Conservation (phyloP, 1,140 invertebrate species). For the Frieseomelitta varia region DNA sequence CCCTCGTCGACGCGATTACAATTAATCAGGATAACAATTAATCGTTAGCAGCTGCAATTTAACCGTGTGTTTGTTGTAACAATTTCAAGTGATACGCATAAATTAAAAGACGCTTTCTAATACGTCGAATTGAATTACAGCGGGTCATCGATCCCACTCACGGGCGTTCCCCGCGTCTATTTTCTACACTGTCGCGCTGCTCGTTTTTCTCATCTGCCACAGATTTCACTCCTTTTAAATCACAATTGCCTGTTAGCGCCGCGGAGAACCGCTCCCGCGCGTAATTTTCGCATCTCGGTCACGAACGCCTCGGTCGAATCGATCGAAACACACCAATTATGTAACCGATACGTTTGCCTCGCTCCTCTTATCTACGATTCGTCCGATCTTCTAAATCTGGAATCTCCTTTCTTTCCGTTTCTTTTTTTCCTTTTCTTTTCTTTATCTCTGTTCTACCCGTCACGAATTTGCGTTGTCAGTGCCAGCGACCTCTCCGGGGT, state of each 20-base stretch:
- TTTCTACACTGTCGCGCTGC: slow-evolving; percentile 30
- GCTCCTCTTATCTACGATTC: background rate
- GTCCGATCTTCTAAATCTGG: background rate
- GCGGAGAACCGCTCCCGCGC: background rate
- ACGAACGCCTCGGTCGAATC: background rate
- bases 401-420: background rate
- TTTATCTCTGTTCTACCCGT: background rate
- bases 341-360: background rate
- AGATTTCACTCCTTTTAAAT: slow-evolving; percentile 65
- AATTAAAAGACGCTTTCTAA: slow-evolving; percentile 65
- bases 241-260: slow-evolving; percentile 45
- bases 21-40: slow-evolving; percentile 27
- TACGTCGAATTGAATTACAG: slow-evolving; percentile 62
- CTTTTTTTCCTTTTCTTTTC: background rate
- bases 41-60: too few relatives aligned
- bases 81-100: slow-evolving; percentile 38
- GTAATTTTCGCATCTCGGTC: slow-evolving; percentile 40
- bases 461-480: background rate
- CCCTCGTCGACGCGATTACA: background rate
- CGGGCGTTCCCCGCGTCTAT: slow-evolving; percentile 53
- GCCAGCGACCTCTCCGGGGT: background rate
- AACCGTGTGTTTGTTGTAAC: background rate
- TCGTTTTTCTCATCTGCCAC: slow-evolving; percentile 55
- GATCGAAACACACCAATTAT: slow-evolving; percentile 11
- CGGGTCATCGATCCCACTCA: slow-evolving; percentile 47